Conservation (phyloP, 2,888 invertebrate genomes). For the Sericinus montela region DNA sequence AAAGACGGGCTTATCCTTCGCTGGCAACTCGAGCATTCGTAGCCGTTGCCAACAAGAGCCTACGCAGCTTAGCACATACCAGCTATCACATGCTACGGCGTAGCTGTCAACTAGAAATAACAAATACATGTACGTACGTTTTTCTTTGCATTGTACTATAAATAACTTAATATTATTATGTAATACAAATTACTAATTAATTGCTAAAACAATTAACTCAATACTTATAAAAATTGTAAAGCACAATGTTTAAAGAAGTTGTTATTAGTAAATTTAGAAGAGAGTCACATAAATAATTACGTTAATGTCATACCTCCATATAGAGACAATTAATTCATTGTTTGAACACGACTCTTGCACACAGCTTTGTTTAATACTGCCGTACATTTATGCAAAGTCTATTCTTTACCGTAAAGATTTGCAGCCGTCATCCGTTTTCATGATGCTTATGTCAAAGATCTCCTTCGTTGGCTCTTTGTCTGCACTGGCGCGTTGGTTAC, state of each 20-base stretch:
- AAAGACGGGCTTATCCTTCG: conserved; percentile 37
- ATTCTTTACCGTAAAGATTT: conserved; percentile 15
- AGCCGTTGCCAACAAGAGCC: conserved; percentile 64
- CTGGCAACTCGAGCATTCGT: conserved; percentile 69
- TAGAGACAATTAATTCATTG: too few species aligned
- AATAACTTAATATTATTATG: too few species aligned
- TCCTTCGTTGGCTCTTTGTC: conserved; percentile 6
- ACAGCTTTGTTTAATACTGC: neutral
- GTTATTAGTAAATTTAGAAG: too few species aligned
- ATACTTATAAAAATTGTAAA: too few species aligned
- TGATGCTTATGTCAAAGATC: conserved; percentile 8
- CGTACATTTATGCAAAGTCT: neutral
- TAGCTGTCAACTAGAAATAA: conserved; percentile 33
- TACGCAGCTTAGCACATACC: conserved; percentile 61
- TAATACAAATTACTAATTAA: too few species aligned
- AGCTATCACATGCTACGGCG: conserved; percentile 50
- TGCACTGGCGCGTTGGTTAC: conserved; percentile 7
- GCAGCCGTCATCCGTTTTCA: conserved; percentile 11
- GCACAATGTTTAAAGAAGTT: too few species aligned
- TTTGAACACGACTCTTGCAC: too few species aligned
- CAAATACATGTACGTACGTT: neutral
- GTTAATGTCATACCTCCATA: too few species aligned
- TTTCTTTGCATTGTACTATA: too few species aligned
- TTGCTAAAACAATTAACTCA: too few species aligned
- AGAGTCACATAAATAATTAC: too few species aligned